Base-by-base conservation (phyloP, 2,113 vertebrate genomes). In the Dicrurus megarhynchus region DNA sequence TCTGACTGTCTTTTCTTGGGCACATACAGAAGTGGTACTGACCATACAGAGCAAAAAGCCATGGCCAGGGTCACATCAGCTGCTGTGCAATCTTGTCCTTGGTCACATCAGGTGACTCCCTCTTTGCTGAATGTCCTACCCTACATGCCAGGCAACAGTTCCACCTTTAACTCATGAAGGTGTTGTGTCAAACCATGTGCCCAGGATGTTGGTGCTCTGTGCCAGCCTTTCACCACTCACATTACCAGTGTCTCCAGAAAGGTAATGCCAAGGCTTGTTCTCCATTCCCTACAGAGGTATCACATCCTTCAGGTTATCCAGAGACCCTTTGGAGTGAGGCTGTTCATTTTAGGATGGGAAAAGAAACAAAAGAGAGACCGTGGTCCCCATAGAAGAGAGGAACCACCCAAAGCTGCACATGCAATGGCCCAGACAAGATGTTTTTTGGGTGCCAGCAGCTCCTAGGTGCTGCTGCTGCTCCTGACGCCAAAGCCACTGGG, bases 61-160 rank as follows among this genome's bases (percentile, higher is more conserved):
- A 15, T 70, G 46, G 32, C 44, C 8, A 77, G 12, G 39, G 17
- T 24, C 30, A 68, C 47, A 55, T 33, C 70, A 67, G 39, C 55
- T 41, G 70, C 46, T 7, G 1, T 21, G 17, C 41, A 26, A 17
- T 10, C 68, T 74, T 47, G 19, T 64, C 68, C 63, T 64, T 32
- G 27, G 37, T 65, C 53, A 56, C 73, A n/a, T 20, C 46, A 74
- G 37, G 28, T 0, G 0, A 56, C 20, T 79, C 41, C 44, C 3
- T 52, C 59, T 68, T 35, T 35, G 33, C 27, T 28, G 19, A 63
- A 59, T 23, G 49, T 46, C 23, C 52, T 35, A 16, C 44, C 9
- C 16, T 17, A 57, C 37, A 11, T 23, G n/a, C 55, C 73, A 63
- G 39, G 8, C 64, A 87, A 23, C 16, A 53, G 27, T 64, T 92